These are phyloP conservation scores for Dinocampus coccinellae DNA, from an alignment of 2,888 invertebrate genomes.

Conservation along the genomic window DNA sequence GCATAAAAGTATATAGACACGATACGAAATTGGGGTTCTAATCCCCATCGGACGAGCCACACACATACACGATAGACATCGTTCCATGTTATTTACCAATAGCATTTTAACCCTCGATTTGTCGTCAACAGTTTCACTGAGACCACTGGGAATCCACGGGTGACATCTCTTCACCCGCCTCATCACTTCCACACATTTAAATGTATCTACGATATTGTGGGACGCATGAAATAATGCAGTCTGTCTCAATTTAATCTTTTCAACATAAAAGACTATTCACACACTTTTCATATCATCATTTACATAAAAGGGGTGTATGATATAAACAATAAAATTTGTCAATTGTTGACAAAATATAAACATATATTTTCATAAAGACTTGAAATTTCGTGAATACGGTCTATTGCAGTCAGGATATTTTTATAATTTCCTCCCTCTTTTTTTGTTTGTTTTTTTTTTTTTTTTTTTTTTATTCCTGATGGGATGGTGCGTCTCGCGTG, in stretches of 20 bases:
- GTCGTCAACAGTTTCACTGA: constrained; percentile 68
- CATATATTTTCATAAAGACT: neutral
- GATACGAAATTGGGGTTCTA: constrained; percentile 68
- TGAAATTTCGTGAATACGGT: neutral
- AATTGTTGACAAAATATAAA: too few relatives aligned
- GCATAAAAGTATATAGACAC: neutral
- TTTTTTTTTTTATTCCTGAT: too few relatives aligned
- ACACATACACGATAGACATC: constrained; percentile 58
- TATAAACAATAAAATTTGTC: too few relatives aligned
- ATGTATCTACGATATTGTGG: neutral
- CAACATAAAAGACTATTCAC: neutral
- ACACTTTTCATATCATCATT: too few relatives aligned
- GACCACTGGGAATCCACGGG: constrained; percentile 61
- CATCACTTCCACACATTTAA: constrained; percentile 1
- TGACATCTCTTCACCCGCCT: constrained; percentile 35
- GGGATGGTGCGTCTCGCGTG: constrained; percentile 50
- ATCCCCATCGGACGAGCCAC: constrained; percentile 57
- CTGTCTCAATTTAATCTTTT: constrained; percentile 14
- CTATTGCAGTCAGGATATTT: constrained; percentile 55
- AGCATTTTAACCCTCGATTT: constrained; percentile 70
- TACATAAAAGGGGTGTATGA: too few relatives aligned
- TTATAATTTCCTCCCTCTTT: constrained; percentile 65
- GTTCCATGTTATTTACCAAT: constrained; percentile 63
- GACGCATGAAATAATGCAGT: constrained; percentile 7
- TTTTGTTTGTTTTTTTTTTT: too few relatives aligned